Evolutionary conservation across 2,113 vertebrate species (phyloP).

Genomic region (Pseudorectes ferrugineus): DNA sequence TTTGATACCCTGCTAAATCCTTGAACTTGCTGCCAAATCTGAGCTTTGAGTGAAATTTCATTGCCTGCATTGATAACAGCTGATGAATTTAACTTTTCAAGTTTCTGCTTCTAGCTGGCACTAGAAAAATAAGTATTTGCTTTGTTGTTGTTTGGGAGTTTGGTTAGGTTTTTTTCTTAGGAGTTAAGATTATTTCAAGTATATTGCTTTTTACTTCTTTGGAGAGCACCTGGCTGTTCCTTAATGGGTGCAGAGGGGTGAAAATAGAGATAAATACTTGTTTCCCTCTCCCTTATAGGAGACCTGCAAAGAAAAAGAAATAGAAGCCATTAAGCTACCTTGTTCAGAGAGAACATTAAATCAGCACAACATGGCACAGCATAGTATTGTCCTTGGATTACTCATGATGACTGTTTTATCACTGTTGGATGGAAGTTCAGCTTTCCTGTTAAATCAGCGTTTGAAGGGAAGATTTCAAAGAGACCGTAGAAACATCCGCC

Average conservation of each 20-base stretch:
- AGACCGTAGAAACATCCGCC: conserved; percentile 93
- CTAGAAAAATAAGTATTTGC: neutral
- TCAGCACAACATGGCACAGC: conserved; percentile 60
- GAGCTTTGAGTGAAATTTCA: neutral
- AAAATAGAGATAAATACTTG: neutral
- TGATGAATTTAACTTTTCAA: neutral
- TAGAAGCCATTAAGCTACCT: conserved; percentile 3
- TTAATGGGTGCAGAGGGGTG: neutral
- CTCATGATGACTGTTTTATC: conserved; percentile 70
- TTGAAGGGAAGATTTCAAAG: conserved; percentile 90
- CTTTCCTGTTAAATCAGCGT: conserved; percentile 81
- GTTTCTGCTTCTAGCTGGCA: neutral
- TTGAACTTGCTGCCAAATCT: neutral
- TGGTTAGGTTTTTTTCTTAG: neutral
- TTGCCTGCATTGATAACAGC: rapidly evolving
- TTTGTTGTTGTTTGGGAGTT: neutral
- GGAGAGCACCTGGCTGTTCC: neutral
- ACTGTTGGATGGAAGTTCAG: conserved; percentile 72
- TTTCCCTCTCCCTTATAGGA: conserved; percentile 12
- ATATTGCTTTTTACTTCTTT: neutral
- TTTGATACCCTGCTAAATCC: neutral
- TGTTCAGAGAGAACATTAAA: neutral
- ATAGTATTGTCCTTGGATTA: conserved; percentile 71
- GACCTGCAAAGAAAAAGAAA: conserved; percentile 47
- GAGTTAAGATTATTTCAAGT: neutral